Conservation (phyloP, 2,113 vertebrate genomes). For the Salvelinus alpinus region DNA sequence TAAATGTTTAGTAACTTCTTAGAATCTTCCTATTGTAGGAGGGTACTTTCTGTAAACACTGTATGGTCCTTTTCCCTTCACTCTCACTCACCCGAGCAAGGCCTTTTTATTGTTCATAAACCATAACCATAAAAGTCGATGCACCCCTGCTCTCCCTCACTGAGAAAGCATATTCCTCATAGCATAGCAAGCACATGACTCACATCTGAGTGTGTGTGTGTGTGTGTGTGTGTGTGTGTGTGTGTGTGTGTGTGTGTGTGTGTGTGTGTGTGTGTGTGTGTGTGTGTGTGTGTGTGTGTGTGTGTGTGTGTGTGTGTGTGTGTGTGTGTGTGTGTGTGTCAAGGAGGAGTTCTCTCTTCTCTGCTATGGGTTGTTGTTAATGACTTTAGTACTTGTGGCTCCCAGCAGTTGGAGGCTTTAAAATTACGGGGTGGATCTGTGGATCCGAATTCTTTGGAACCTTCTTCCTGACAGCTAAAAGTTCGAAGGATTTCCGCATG, state of each 20-base stretch:
- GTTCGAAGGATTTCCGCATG: too few species aligned
- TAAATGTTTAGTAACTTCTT: not conserved
- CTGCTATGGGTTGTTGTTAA: not conserved
- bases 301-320: conserved; percentile 35
- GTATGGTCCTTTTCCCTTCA: not conserved
- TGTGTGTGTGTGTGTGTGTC: conserved; percentile 1
- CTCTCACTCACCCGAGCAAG: conserved; percentile 14
- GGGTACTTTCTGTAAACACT: not conserved
- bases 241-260: not conserved
- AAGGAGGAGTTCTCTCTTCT: not conserved
- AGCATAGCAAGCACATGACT: conserved; percentile 67
- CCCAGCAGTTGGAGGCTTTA: too few species aligned
- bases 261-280: conserved; percentile 26
- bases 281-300: conserved; percentile 41
- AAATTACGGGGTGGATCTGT: too few species aligned
- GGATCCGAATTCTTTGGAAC: too few species aligned
- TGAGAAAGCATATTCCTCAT: conserved; percentile 57
- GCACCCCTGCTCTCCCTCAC: conserved; percentile 36
- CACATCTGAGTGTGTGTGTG: conserved; percentile 31
- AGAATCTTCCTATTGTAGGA: not conserved
- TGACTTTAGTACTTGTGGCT: not conserved
- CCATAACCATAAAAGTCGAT: conserved; percentile 74
- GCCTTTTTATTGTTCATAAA: conserved; percentile 61
- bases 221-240: not conserved
- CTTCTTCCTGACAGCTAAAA: too few species aligned